A percentile compares a stretch with the other conserved stretches of the same genome.
Evolutionary conservation across 2,797 vertebrate genomes (phyloP).

Genomic region (Nyctibius grandis): DNA sequence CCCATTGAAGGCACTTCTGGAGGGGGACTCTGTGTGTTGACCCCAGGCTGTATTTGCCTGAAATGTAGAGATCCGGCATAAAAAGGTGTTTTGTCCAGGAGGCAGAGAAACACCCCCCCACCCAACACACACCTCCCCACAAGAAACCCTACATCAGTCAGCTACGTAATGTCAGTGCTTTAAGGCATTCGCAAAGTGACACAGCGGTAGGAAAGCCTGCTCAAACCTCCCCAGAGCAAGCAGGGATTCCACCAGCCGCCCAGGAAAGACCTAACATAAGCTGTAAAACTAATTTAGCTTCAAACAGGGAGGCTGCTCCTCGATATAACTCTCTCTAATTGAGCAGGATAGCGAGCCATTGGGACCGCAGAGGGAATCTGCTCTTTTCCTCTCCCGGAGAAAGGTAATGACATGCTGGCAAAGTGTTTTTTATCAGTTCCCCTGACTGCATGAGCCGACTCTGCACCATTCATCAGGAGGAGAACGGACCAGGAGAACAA

Average conservation of each 20-base stretch:
- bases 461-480: background rate
- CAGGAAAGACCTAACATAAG: background rate
- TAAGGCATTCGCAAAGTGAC: background rate
- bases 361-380: background rate
- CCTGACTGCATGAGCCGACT: background rate
- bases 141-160: background rate
- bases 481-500: slow-evolving; percentile 37
- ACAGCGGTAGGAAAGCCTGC: background rate
- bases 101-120: background rate
- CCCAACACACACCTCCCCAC: background rate
- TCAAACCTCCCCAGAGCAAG: background rate
- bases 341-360: background rate
- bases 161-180: background rate
- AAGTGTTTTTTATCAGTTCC: slow-evolving; percentile 12
- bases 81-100: background rate
- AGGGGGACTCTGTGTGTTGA: background rate
- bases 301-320: background rate
- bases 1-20: background rate
- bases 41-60: background rate
- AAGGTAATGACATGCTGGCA: background rate
- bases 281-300: background rate
- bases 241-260: background rate
- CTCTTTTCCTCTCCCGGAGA: background rate
- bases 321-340: background rate
- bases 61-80: background rate